Evolutionary conservation across 2,888 invertebrate species (phyloP), one percentile per base, ranked within the genome.

Genomic region (Trilocha varians): DNA sequence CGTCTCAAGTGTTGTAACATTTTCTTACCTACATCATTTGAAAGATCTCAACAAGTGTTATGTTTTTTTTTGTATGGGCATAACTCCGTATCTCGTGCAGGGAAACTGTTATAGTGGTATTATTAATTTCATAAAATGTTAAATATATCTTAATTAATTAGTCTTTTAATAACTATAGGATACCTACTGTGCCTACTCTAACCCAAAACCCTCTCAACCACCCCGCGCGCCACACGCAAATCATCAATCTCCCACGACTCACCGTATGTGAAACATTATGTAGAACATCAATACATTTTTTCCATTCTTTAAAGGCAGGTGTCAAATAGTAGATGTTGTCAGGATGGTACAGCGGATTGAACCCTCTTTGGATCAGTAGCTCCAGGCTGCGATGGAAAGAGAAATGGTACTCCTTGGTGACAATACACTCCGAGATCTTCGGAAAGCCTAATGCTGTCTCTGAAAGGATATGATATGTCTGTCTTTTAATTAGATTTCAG

Each of bases 401-500:
- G 0, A 48, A 41, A 47, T 76, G 73, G 52, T 79, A 82, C 32
- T 71, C 65, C 3, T 55, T 38, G 0, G 64, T 71, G 8, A 70
- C 62, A 6, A 75, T 55, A 34, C 56, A 61, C 1, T 69, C 64
- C 0, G 71, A 62, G 43, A 71, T 65, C 5, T 54, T 44, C 1
- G 66, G 42, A 0, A 69, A 57, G 3, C 80, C 79, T 0, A 82
- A 43, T 0, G 76, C 79, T 1, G 77, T 77, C 42, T 77, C 80
- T 82, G 51, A 11, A 36, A 47, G 38, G 11, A 4, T 13, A n/a
- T 34, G n/a, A 13, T 34, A 13, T 34, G 11, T 5, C n/a, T n/a
- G n/a, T n/a, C n/a, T n/a, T n/a, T n/a, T n/a, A n/a, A n/a, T n/a
- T n/a, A n/a, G n/a, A n/a, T n/a, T n/a, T n/a, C n/a, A n/a, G n/a